These are phyloP conservation scores for Gibbula magus DNA, from an alignment of 2,888 invertebrate genomes.

Conservation along the genomic window DNA sequence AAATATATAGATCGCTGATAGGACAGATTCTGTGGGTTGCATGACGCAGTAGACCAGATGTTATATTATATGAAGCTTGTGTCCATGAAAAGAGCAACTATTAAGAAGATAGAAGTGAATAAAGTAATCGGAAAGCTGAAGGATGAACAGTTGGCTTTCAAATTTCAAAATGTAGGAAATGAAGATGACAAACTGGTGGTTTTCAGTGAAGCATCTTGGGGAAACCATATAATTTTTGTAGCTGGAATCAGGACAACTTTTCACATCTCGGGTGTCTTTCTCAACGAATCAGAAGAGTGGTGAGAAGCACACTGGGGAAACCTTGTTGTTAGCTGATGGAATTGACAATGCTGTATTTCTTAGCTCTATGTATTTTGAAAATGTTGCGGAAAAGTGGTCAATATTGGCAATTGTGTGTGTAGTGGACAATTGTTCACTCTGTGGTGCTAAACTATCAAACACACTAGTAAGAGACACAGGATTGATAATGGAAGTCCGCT, in stretches of 20 bases:
- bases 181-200: no score
- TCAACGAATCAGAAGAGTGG: background rate
- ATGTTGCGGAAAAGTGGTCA: background rate
- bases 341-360: no score
- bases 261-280: background rate
- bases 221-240: background rate
- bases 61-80: constrained; percentile 28
- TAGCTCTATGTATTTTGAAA: no score
- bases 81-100: background rate
- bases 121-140: constrained; percentile 17
- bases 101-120: constrained; percentile 17
- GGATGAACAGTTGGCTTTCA: background rate
- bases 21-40: constrained; percentile 20
- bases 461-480: no score
- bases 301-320: background rate
- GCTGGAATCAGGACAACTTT: background rate
- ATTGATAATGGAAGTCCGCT: no score
- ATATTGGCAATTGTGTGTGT: background rate
- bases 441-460: background rate
- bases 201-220: background rate
- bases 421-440: background rate
- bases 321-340: background rate
- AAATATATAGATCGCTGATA: background rate
- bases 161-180: background rate
- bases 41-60: background rate